Evolutionary conservation across 2,888 invertebrate species (phyloP).

Genomic region (Galerucella nymphaeae): DNA sequence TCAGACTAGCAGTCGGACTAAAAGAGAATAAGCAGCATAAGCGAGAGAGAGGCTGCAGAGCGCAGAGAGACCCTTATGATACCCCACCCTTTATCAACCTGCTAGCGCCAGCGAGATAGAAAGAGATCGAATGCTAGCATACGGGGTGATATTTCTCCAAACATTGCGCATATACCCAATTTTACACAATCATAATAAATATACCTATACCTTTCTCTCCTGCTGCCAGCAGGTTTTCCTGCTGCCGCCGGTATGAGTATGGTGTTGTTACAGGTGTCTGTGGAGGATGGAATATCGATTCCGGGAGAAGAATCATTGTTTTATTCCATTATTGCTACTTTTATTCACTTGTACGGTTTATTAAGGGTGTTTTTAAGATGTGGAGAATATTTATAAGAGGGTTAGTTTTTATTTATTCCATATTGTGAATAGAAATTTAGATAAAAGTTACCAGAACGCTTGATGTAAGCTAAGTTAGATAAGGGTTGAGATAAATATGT

Average conservation of each 20-base stretch:
- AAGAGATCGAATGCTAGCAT: slow-evolving; percentile 40
- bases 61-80: slow-evolving; percentile 48
- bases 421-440: too few species aligned
- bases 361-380: background rate
- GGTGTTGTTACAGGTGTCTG: slow-evolving; percentile 45
- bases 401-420: too few species aligned
- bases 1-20: slow-evolving; percentile 14
- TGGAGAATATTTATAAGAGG: background rate
- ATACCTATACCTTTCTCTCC: slow-evolving; percentile 44
- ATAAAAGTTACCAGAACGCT: too few species aligned
- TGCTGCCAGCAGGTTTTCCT: slow-evolving; percentile 35
- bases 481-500: too few species aligned
- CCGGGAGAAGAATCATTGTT: slow-evolving; percentile 5
- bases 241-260: slow-evolving; percentile 36
- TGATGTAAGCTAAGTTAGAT: too few species aligned
- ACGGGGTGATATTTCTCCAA: slow-evolving; percentile 54
- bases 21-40: slow-evolving; percentile 20
- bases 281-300: slow-evolving; percentile 41
- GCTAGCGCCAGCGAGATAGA: slow-evolving; percentile 13
- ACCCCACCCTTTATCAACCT: slow-evolving; percentile 48
- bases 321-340: background rate
- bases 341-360: background rate
- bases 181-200: slow-evolving; percentile 52
- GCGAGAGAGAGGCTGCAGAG: slow-evolving; percentile 37
- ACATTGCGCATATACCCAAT: slow-evolving; percentile 55